Conservation (phyloP, 1,140 invertebrate genomes). For the Limonius californicus region DNA sequence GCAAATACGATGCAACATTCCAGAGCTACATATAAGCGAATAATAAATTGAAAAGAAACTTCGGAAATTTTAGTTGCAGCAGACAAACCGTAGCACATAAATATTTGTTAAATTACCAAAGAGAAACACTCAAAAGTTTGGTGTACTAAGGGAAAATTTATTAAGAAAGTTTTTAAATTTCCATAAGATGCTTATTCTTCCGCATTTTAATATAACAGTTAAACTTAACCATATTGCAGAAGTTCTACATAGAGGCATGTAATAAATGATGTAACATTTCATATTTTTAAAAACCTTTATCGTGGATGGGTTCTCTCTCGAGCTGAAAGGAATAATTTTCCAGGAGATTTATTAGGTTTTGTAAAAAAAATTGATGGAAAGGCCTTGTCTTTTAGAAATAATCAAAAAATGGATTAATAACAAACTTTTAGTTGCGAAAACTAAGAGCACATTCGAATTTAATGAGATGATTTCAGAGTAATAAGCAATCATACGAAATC, state of each 20-base stretch:
- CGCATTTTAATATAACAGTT: constrained; percentile 14
- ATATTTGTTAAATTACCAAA: constrained; percentile 13
- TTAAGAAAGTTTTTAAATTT: constrained; percentile 15
- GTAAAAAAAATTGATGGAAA: no score
- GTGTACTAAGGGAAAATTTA: constrained; percentile 11
- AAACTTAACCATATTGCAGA: constrained; percentile 15
- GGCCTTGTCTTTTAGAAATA: no score
- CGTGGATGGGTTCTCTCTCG: background rate
- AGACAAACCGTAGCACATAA: constrained; percentile 6
- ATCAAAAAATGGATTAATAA: no score
- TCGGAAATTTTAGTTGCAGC: background rate
- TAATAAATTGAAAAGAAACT: background rate
- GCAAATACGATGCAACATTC: background rate
- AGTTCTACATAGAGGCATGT: constrained; percentile 9
- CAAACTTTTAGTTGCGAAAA: no score
- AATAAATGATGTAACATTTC: constrained; percentile 9
- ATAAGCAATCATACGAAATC: constrained; percentile 32
- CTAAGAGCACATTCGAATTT: constrained; percentile 3
- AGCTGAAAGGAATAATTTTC: no score
- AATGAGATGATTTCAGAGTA: constrained; percentile 28
- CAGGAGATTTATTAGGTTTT: no score
- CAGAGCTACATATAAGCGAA: background rate
- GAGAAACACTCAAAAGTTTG: constrained; percentile 11
- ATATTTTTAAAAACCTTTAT: constrained; percentile 4
- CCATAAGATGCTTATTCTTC: constrained; percentile 13